A percentile compares a stretch with the other conserved stretches of the same genome.
phyloP scores from a whole-genome alignment of 2,888 invertebrate species.

The Synergus itoensis region DNA sequence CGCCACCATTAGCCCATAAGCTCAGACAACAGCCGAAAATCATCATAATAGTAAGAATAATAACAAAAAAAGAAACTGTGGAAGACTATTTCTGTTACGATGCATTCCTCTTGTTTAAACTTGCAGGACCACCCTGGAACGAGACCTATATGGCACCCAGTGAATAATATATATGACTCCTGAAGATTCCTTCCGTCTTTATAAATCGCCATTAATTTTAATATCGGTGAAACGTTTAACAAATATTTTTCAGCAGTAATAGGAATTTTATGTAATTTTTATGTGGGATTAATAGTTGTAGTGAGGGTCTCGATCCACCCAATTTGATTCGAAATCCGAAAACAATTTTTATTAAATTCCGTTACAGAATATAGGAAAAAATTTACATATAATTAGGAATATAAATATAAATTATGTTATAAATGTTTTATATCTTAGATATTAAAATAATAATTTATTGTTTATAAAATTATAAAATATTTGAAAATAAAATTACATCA shows the following conservation, averaged over 20 bases:
- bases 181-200: constrained; percentile 50
- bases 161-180: constrained; percentile 66
- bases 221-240: background rate
- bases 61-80: constrained; percentile 65
- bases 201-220: constrained; percentile 31
- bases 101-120: constrained; percentile 75
- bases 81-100: constrained; percentile 76
- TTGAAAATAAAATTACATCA: no score
- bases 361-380: no score
- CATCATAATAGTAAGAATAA: constrained; percentile 70
- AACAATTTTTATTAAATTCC: no score
- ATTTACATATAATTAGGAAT: no score
- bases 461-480: no score
- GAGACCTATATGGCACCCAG: constrained; percentile 68
- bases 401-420: no score
- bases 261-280: no score
- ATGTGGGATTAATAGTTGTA: no score
- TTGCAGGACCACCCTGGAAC: constrained; percentile 76
- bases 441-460: no score
- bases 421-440: no score
- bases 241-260: background rate
- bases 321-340: no score
- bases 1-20: constrained; percentile 67
- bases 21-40: constrained; percentile 66
- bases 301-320: no score